Percentiles rank a stretch among this genome's conserved stretches.
phyloP scores from a whole-genome alignment of 2,797 vertebrate genomes.

The Alcedo quadribrachys region DNA sequence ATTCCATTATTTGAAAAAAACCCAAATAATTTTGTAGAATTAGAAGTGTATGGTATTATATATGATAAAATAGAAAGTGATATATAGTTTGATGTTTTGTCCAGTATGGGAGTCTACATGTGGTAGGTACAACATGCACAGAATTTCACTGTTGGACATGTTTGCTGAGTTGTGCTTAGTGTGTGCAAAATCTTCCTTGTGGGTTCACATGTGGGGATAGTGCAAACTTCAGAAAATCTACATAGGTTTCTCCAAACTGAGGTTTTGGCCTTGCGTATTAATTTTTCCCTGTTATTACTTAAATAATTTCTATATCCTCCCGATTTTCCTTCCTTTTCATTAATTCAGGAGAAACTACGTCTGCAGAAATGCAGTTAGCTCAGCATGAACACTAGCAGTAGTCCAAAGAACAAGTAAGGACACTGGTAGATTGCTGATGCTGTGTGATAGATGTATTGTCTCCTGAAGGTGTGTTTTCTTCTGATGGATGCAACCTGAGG shows the following conservation, averaged over 20 bases:
- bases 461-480: slow-evolving; percentile 10
- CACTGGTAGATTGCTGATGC: background rate
- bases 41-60: background rate
- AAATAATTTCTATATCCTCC: background rate
- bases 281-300: background rate
- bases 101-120: background rate
- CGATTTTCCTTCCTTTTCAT: background rate
- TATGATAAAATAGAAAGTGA: background rate
- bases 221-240: background rate
- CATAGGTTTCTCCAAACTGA: background rate
- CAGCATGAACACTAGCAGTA: background rate
- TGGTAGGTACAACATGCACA: background rate
- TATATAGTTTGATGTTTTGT: background rate
- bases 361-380: background rate
- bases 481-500: background rate
- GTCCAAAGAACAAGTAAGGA: background rate
- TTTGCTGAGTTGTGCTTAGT: background rate
- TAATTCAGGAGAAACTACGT: background rate
- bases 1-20: background rate
- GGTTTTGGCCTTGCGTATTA: background rate
- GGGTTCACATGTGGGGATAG: background rate
- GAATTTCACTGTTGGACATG: background rate
- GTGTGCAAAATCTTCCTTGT: background rate
- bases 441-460: background rate
- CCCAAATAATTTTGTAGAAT: background rate